A percentile compares a stretch with the other conserved stretches of the same genome.
Conservation (phyloP, 2,888 invertebrate genomes). For the Clivina fossor region DNA sequence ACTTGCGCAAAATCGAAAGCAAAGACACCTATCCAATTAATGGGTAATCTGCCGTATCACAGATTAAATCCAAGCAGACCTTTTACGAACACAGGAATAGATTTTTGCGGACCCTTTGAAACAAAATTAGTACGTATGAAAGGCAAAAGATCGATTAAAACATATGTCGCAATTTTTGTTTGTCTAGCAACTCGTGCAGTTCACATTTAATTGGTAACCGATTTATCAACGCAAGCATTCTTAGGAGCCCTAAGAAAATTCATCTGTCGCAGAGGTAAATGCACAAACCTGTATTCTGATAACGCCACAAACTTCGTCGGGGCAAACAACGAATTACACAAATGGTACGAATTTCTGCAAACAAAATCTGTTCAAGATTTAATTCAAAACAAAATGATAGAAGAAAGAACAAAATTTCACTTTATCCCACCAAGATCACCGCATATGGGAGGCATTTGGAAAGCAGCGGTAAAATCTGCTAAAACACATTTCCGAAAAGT, state of each 20-base stretch:
- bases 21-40: constrained; percentile 35
- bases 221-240: constrained; percentile 39
- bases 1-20: constrained; percentile 37
- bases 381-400: constrained; percentile 1
- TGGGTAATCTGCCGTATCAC: constrained; percentile 41
- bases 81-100: constrained; percentile 39
- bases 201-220: constrained; percentile 41
- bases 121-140: constrained; percentile 32
- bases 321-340: constrained; percentile 35
- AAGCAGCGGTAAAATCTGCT: constrained; percentile 40
- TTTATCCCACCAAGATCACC: constrained; percentile 41
- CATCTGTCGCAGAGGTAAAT: constrained; percentile 37
- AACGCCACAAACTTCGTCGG: constrained; percentile 42
- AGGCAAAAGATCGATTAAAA: constrained; percentile 20
- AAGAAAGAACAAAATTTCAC: constrained; percentile 36
- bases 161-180: constrained; percentile 39
- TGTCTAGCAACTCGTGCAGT: constrained; percentile 42
- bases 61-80: constrained; percentile 38
- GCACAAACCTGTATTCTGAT: constrained; percentile 39
- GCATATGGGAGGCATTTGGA: constrained; percentile 43
- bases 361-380: constrained; percentile 3
- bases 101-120: constrained; percentile 41
- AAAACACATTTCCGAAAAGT: constrained; percentile 39
- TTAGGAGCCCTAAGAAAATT: constrained; percentile 39
- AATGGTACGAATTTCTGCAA: constrained; percentile 8